Evolutionary conservation across 1,140 invertebrate species (phyloP).

Genomic region (Zaprionus ornatus): DNA sequence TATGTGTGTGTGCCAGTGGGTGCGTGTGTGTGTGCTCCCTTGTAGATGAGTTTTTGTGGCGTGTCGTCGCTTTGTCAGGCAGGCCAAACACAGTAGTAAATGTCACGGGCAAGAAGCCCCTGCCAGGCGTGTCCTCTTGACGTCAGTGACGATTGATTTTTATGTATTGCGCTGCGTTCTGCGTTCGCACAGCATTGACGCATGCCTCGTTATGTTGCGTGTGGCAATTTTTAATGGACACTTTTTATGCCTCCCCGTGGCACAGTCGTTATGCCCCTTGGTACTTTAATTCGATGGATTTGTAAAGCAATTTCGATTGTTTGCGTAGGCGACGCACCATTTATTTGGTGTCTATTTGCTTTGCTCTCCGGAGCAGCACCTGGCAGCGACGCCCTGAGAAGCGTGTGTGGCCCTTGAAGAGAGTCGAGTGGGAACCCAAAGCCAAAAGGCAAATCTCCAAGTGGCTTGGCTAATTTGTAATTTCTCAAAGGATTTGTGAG

Average conservation of each 20-base stretch:
- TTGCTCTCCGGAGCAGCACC: slow-evolving; percentile 5
- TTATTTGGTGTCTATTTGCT: slow-evolving; percentile 7
- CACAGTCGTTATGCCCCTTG: neutral
- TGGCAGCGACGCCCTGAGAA: too few species aligned
- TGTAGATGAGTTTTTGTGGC: slow-evolving; percentile 9
- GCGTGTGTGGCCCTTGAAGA: neutral
- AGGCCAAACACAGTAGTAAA: slow-evolving; percentile 32
- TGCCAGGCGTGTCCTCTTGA: slow-evolving; percentile 38
- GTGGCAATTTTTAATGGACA: slow-evolving; percentile 40
- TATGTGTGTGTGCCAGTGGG: neutral
- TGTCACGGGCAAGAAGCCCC: slow-evolving; percentile 32
- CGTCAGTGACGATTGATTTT: slow-evolving; percentile 70
- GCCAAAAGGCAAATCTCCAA: slow-evolving; percentile 16
- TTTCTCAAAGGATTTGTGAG: slow-evolving; percentile 75
- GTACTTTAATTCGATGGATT: slow-evolving; percentile 33
- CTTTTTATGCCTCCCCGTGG: slow-evolving; percentile 15
- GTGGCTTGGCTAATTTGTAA: slow-evolving; percentile 44
- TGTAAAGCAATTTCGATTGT: slow-evolving; percentile 49
- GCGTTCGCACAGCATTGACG: slow-evolving; percentile 26
- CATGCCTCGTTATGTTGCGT: slow-evolving; percentile 44
- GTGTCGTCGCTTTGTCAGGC: slow-evolving; percentile 10
- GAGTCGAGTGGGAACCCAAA: neutral
- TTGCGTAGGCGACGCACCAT: slow-evolving; percentile 24
- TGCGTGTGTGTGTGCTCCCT: neutral
- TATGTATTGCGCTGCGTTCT: slow-evolving; percentile 14